Base-by-base conservation (phyloP, 2,113 vertebrate species). In the Leptosomus discolor region DNA sequence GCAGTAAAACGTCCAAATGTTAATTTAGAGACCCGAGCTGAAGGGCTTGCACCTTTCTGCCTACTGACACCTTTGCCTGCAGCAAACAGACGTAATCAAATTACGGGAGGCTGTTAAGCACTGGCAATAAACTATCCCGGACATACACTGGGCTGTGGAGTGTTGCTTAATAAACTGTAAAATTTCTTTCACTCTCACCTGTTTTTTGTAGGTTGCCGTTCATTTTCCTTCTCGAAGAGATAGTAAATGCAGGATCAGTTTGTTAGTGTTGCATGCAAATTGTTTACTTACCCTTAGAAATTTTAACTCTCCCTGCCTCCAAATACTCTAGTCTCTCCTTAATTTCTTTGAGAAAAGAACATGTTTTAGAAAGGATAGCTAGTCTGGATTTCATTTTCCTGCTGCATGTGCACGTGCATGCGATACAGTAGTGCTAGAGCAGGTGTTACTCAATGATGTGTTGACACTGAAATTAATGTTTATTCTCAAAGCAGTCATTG, bases 401-500 rank as follows among this genome's bases (percentile, higher is more conserved):
- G 29, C 79, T 94, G 88, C 70, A 14, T 16, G 48, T 58, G 46
- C 65, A 64, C 75, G 22, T 57, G 57, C 4, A 4, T 78, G 74
- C 4, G 5, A 8, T 22, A 51, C 0, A 82, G 75, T 15, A 32
- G 69, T 60, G 39, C 73, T 81, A 65, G 54, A 92, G 79, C 88
- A 96, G 88, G 90, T 94, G 91, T 85, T 94, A 63, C 51, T 74
- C 85, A 60, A 77, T 80, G 82, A 82, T 67, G 57, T 79, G 79
- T 34, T 92, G 75, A 92, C 88, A 57, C 74, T 51, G 88, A 94
- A 94, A 95, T 90, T 70, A 86, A 90, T 37, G 70, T 68, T 97
- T 94, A 87, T 91, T 96, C 92, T 95, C 77, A 92, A 93, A 90
- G 84, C 90, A 58, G 58, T 30, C 82, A 73, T 58, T 94, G 63